phyloP scores from a whole-genome alignment of 2,797 vertebrate species.

The Hyperoplus immaculatus region DNA sequence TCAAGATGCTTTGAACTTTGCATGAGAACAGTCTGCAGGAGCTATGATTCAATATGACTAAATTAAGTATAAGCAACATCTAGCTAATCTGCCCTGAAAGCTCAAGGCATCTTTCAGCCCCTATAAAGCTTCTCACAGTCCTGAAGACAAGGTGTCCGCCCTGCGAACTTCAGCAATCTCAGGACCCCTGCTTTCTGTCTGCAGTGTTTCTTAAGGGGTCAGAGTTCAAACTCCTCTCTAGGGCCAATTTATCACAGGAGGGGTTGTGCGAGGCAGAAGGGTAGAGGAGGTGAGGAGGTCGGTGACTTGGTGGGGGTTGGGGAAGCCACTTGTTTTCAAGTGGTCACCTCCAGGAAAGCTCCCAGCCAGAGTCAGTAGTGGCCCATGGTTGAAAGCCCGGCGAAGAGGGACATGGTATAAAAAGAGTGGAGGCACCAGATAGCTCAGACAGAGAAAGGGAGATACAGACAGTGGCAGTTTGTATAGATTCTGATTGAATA shows the following conservation, averaged over 20 bases:
- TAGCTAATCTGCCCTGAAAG: conserved; percentile 10
- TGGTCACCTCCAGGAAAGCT: conserved; percentile 60
- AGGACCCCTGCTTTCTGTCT: conserved; percentile 67
- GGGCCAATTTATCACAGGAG: conserved; percentile 73
- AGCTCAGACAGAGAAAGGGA: conserved; percentile 19
- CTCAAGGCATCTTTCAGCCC: conserved; percentile 28
- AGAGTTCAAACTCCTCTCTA: conserved; percentile 71
- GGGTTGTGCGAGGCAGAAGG: conserved; percentile 63
- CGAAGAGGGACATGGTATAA: conserved; percentile 72
- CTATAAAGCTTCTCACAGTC: conserved; percentile 46
- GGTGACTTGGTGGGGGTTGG: not conserved
- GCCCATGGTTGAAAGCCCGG: conserved; percentile 50
- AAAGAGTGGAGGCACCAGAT: conserved; percentile 41
- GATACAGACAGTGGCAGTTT: conserved; percentile 11
- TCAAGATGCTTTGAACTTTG: not conserved
- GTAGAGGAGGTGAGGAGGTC: conserved; percentile 4
- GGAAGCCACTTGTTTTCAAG: conserved; percentile 48
- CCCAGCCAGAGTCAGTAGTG: conserved; percentile 54
- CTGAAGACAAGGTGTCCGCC: conserved; percentile 34
- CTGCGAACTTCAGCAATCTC: conserved; percentile 55
- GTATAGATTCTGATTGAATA: conserved; percentile 14
- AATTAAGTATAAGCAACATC: conserved; percentile 3
- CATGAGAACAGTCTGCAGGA: not conserved
- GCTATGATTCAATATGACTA: conserved; percentile 7
- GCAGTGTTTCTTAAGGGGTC: conserved; percentile 62